Percentiles rank a stretch among this genome's conserved stretches.
These are phyloP conservation scores for Eupristina koningsbergeri DNA, from an alignment of 1,140 invertebrate species.

Conservation along the genomic window DNA sequence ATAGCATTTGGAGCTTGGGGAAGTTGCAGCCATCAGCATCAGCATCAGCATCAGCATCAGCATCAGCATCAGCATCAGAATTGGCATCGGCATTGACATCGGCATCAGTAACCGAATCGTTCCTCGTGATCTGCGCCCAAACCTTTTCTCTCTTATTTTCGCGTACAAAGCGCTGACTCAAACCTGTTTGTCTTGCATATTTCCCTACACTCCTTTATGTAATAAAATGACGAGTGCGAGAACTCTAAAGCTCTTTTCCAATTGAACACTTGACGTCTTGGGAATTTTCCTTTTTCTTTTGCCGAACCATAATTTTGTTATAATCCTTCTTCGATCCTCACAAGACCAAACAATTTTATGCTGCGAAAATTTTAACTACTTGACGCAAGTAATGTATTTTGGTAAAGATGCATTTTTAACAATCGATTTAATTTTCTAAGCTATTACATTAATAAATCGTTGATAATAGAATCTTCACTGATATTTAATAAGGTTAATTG, in stretches of 20 bases:
- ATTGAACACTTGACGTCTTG: background rate
- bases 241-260: constrained; percentile 27
- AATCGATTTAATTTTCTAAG: too few species aligned
- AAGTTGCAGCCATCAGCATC: constrained; percentile 2
- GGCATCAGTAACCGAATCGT: background rate
- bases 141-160: constrained; percentile 4
- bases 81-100: too few species aligned
- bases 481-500: too few species aligned
- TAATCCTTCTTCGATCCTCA: background rate
- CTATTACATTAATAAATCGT: too few species aligned
- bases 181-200: constrained; percentile 67
- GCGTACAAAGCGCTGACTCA: constrained; percentile 65
- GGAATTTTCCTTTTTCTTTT: background rate
- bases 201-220: constrained; percentile 53
- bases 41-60: too few species aligned
- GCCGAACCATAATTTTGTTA: too few species aligned
- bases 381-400: too few species aligned
- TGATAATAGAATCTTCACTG: too few species aligned
- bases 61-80: too few species aligned
- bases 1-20: background rate
- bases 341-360: background rate
- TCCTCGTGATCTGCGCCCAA: constrained; percentile 18
- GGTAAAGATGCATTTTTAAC: too few species aligned
- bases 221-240: constrained; percentile 40
- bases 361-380: too few species aligned